Conservation (phyloP, 2,888 invertebrate genomes). For the Cataglyphis altisquamis region DNA sequence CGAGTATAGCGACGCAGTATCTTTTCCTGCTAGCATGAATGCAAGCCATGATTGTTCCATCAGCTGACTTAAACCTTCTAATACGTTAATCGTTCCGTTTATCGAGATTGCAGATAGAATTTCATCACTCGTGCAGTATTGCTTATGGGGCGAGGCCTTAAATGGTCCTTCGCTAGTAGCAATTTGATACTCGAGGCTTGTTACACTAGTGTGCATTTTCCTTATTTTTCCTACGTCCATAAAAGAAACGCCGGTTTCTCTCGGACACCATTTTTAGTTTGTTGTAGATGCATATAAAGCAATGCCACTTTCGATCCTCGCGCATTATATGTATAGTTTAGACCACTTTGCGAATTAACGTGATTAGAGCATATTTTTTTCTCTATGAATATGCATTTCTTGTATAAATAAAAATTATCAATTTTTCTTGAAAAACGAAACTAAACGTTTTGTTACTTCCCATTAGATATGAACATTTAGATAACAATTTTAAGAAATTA, state of each 20-base stretch:
- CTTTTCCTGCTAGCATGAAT: slow-evolving; percentile 10
- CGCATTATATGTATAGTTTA: neutral
- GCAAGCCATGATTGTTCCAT: slow-evolving; percentile 55
- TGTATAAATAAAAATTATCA: neutral
- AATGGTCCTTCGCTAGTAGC: slow-evolving; percentile 73
- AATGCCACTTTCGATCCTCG: slow-evolving; percentile 64
- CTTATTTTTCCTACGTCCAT: slow-evolving; percentile 72
- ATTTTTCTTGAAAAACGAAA: neutral
- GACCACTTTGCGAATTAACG: neutral
- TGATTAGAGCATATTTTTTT: neutral
- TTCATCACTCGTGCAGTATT: slow-evolving; percentile 72
- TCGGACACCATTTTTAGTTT: slow-evolving; percentile 68
- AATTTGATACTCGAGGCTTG: slow-evolving; percentile 75
- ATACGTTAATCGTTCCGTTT: slow-evolving; percentile 73
- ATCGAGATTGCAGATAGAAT: slow-evolving; percentile 74
- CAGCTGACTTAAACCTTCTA: slow-evolving; percentile 69
- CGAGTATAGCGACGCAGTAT: slow-evolving; percentile 14
- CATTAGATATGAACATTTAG: neutral
- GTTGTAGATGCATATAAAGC: slow-evolving; percentile 57
- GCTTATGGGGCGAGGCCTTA: slow-evolving; percentile 74
- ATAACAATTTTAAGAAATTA: neutral
- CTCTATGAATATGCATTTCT: neutral
- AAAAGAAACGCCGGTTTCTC: slow-evolving; percentile 67
- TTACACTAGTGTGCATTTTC: slow-evolving; percentile 70
- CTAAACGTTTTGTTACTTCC: neutral